Conservation (phyloP, 1,140 invertebrate species). For the Drosophila pachea region DNA sequence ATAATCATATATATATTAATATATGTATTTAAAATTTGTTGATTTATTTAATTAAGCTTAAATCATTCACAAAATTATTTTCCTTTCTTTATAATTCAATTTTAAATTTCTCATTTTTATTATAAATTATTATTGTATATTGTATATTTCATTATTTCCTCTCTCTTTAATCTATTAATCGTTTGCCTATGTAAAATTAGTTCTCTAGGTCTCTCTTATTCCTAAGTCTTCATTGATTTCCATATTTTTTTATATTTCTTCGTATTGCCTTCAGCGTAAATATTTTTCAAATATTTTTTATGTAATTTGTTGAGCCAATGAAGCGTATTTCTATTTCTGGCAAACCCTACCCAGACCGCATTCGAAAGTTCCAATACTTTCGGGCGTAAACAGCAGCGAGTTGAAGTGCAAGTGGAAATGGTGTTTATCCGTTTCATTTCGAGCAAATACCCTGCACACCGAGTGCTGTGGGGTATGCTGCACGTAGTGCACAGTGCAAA, state of each 20-base stretch:
- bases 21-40: not conserved
- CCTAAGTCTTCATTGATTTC: not conserved
- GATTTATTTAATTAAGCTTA: too few species aligned
- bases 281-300: not conserved
- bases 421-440: constrained; percentile 65
- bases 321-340: not conserved
- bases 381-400: constrained; percentile 32
- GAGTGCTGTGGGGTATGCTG: not conserved
- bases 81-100: too few species aligned
- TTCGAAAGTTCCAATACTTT: constrained; percentile 28
- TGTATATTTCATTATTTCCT: too few species aligned
- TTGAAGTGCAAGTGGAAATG: constrained; percentile 74
- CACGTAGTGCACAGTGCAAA: too few species aligned
- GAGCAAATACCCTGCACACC: not conserved
- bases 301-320: not conserved
- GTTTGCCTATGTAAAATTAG: too few species aligned
- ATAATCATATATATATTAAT: not conserved
- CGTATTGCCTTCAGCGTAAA: too few species aligned
- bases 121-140: too few species aligned
- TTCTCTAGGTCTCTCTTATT: not conserved
- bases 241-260: not conserved
- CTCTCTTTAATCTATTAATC: too few species aligned
- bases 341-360: constrained; percentile 20
- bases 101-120: too few species aligned
- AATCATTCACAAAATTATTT: too few species aligned